Evolutionary conservation across 2,113 vertebrate genomes (phyloP).

Genomic region (Chrysochloris asiatica): DNA sequence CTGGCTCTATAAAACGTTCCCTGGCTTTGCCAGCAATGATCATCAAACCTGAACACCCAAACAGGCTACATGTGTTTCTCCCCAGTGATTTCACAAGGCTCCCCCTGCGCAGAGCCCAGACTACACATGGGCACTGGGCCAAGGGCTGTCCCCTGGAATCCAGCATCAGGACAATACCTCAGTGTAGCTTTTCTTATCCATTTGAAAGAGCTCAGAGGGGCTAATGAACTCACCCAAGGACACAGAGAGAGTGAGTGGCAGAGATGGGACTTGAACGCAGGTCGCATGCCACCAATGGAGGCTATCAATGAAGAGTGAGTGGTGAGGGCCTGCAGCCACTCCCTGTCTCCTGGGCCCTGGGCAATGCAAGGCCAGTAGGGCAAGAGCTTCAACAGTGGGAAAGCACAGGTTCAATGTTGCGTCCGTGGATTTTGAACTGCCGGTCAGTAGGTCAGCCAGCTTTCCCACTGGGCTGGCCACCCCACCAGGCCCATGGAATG

Average conservation of each 20-base stretch:
- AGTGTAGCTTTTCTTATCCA: neutral
- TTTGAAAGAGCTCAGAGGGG: neutral
- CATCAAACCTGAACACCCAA: neutral
- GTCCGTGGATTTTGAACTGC: neutral
- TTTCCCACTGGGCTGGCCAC: neutral
- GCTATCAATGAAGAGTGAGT: neutral
- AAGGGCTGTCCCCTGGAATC: accelerated
- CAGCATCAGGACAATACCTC: accelerated
- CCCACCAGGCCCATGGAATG: neutral
- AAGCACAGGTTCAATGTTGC: too few species aligned
- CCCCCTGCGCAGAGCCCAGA: neutral
- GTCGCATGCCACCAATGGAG: neutral
- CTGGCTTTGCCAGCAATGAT: neutral
- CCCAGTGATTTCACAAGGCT: neutral
- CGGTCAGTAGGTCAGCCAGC: neutral
- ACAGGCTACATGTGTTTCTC: neutral
- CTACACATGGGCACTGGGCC: accelerated
- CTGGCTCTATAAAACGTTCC: neutral
- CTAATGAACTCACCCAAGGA: neutral
- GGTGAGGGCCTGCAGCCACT: neutral
- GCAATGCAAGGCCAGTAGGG: too few species aligned
- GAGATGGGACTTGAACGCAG: neutral
- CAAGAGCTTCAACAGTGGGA: too few species aligned
- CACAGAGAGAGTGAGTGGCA: neutral
- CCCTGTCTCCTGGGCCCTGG: accelerated